phyloP scores from a whole-genome alignment of 2,888 invertebrate genomes.

The Cosmorhoe ocellata region DNA sequence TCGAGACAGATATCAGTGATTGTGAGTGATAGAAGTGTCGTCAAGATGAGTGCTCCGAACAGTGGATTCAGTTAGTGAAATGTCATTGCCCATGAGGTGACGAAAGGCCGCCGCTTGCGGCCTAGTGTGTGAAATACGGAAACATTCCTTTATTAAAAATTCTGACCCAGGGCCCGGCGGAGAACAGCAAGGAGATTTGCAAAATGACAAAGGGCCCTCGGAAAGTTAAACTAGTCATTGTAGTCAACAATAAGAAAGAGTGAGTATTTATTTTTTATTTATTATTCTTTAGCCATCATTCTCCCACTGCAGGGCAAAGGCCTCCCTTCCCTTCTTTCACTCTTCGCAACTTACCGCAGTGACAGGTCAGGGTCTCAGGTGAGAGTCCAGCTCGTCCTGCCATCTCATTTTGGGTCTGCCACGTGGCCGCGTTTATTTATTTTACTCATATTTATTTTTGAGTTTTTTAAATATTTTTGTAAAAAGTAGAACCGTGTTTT shows the following conservation, averaged over 20 bases:
- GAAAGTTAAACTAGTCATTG: constrained; percentile 83
- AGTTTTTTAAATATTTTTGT: no score
- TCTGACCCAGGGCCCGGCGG: constrained; percentile 75
- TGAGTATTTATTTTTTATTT: constrained; percentile 55
- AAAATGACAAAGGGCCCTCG: constrained; percentile 83
- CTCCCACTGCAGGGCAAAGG: no score
- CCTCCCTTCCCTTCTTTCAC: no score
- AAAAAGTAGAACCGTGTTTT: no score
- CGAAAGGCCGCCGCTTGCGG: constrained; percentile 58
- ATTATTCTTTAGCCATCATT: no score
- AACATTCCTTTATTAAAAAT: constrained; percentile 81
- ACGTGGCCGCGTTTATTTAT: no score
- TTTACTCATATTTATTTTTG: no score
- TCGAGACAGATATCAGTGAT: constrained; percentile 25
- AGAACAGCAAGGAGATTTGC: constrained; percentile 73
- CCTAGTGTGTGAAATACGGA: constrained; percentile 57
- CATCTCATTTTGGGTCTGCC: no score
- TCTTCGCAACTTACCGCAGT: no score
- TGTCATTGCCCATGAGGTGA: constrained; percentile 69
- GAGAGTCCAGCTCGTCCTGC: no score
- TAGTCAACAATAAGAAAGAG: constrained; percentile 83
- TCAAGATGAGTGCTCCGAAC: constrained; percentile 50
- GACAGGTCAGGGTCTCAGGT: no score
- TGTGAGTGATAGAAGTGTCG: constrained; percentile 24
- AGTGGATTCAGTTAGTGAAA: constrained; percentile 56